A percentile compares a stretch with the other conserved stretches of the same genome.
phyloP scores from a whole-genome alignment of 2,888 invertebrate genomes.

The Ectemnius continuus region DNA sequence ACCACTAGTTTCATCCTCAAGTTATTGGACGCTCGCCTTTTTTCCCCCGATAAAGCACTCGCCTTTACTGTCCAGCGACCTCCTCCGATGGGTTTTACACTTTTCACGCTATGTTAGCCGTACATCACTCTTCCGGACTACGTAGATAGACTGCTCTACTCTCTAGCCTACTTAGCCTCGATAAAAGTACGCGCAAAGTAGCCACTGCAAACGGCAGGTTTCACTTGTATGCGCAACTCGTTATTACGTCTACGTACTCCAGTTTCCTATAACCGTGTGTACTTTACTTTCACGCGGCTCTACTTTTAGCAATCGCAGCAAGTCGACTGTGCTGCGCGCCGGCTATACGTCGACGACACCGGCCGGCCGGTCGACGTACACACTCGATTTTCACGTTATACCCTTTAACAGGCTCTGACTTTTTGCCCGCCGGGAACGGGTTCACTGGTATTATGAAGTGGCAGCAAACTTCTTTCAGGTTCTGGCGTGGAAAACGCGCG shows the following conservation, averaged over 20 bases:
- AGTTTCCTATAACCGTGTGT: slow-evolving; percentile 14
- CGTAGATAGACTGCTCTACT: neutral
- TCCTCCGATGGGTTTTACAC: no score
- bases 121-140: slow-evolving; percentile 3
- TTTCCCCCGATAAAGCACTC: neutral
- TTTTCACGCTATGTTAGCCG: no score
- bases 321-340: no score
- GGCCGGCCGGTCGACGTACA: neutral
- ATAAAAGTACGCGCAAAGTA: slow-evolving; percentile 15
- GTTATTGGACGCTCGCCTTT: no score
- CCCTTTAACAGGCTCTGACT: neutral
- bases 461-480: slow-evolving; percentile 24
- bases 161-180: slow-evolving; percentile 11
- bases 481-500: slow-evolving; percentile 23
- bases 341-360: no score
- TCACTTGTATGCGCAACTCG: slow-evolving; percentile 10
- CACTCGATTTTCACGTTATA: neutral
- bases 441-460: slow-evolving; percentile 13
- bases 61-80: no score
- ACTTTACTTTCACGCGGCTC: slow-evolving; percentile 5
- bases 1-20: no score
- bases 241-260: slow-evolving; percentile 18
- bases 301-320: no score
- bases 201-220: slow-evolving; percentile 18
- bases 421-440: no score